Percentiles rank a stretch among this genome's conserved stretches.
Conservation (phyloP, 2,797 vertebrate species). For the Strix occidentalis region DNA sequence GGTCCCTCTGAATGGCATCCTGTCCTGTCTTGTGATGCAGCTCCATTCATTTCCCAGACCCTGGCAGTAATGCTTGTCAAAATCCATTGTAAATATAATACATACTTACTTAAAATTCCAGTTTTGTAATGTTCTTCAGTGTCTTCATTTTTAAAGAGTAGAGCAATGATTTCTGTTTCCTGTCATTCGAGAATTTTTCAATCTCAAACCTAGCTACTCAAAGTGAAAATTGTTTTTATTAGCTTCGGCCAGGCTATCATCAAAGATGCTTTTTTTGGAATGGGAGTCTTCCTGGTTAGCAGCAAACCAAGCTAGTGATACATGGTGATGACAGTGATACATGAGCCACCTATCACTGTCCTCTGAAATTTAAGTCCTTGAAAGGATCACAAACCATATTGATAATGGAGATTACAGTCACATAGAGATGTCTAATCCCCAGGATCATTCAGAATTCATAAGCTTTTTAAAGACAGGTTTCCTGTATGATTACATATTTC, state of each 20-base stretch:
- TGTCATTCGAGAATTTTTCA: background rate
- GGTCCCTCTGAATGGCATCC: background rate
- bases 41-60: background rate
- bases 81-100: background rate
- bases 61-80: background rate
- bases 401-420: background rate
- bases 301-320: background rate
- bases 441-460: background rate
- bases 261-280: background rate
- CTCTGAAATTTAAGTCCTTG: background rate
- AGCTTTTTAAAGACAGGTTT: background rate
- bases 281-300: background rate
- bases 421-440: background rate
- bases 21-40: background rate
- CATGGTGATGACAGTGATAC: background rate
- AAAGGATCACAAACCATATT: background rate
- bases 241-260: background rate
- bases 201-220: background rate
- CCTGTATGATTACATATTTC: background rate
- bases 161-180: background rate
- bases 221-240: background rate
- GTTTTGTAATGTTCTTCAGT: background rate
- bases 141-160: background rate
- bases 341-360: accelerated
- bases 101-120: background rate